Base-by-base conservation (phyloP, 2,888 invertebrate species). In the Apomyelois bistriatella region DNA sequence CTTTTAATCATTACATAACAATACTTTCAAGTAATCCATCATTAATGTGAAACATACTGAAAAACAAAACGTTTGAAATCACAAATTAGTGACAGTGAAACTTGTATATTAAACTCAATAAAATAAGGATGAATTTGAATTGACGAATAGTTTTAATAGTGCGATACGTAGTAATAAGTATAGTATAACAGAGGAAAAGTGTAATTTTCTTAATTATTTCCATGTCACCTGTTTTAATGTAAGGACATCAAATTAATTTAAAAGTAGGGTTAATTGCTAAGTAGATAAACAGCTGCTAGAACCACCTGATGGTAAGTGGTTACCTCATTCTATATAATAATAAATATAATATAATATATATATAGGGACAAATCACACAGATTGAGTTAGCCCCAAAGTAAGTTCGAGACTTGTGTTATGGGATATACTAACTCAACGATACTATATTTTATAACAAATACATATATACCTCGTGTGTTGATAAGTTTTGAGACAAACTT, bases 201-300 rank as follows among this genome's bases (percentile, higher is more conserved):
- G 46, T 53, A 54, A 58, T 60, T 60, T 54, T 37, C 53, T 57
- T 60, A 58, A 60, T 60, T 41, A 48, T 46, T 50, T 37, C 52
- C 60, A 56, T 58, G 57, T 58, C 58, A 51, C 47, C 13, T 51
- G 5, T n/a, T 48, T 46, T 53, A 22, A 12, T 28, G 3, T 16
- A n/a, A n/a, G 28, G 5, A 22, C 22, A 22, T 22, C 2, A 5
- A 22, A 22, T 22, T 5, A 22, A 22, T 22, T 3, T 22, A 35
- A 10, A 35, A 16, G 22, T 41, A 41, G 41, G 17, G 16, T 22
- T 41, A 41, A 41, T 41, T 35, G 22, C 22, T 22, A 3, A 22
- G 22, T 22, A 22, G 22, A n/a, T n/a, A n/a, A n/a, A 22, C 22
- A 22, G 22, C 22, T 22, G 22, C 2, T 22, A 3, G 22, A 22